phyloP scores from a whole-genome alignment of 64 coral and sea anemone genomes.

The Cladopsammia gracilis region DNA sequence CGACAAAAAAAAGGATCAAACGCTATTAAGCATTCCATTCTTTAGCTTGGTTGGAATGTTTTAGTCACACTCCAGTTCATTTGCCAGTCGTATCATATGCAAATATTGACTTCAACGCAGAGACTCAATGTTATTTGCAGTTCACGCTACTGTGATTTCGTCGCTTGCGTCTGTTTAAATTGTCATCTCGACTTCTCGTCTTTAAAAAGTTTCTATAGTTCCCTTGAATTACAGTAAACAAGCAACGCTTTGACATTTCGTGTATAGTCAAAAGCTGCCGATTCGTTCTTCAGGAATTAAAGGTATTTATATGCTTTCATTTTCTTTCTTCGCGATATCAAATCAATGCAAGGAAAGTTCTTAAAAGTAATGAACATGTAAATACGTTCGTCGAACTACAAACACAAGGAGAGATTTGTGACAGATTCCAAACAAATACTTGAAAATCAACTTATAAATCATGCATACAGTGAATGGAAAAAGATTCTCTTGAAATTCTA shows the following conservation, averaged over 20 bases:
- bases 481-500: neutral
- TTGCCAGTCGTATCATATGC: neutral
- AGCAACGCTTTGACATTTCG: too few relatives aligned
- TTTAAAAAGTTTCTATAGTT: neutral
- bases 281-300: neutral
- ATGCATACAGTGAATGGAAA: neutral
- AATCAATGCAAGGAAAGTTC: neutral
- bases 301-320: neutral
- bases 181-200: neutral
- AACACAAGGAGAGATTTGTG: neutral
- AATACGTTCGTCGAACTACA: neutral
- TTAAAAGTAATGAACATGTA: neutral
- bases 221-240: neutral
- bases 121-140: neutral
- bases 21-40: too few relatives aligned
- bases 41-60: neutral
- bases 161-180: slow-evolving; percentile 5
- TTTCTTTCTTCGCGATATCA: neutral
- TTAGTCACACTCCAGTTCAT: neutral
- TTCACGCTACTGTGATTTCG: slow-evolving; percentile 25
- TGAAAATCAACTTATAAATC: neutral
- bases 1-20: too few relatives aligned
- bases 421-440: neutral
- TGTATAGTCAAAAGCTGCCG: too few relatives aligned
- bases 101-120: neutral